Conservation (phyloP, 2,888 invertebrate species). For the Cyrtodaria siliqua region DNA sequence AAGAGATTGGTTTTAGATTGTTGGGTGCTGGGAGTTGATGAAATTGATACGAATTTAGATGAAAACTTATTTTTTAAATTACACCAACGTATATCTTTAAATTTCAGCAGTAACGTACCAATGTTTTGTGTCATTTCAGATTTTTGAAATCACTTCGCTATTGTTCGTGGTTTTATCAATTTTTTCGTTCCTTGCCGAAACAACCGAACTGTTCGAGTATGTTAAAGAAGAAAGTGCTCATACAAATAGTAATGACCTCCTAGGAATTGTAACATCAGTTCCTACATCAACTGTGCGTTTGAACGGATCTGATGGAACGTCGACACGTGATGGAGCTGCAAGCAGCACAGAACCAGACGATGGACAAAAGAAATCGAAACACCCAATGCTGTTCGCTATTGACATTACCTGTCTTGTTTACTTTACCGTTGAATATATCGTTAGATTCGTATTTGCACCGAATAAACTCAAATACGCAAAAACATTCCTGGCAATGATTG, state of each 20-base stretch:
- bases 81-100: too few relatives aligned
- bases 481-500: slow-evolving; percentile 64
- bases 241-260: too few relatives aligned
- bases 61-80: too few relatives aligned
- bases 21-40: too few relatives aligned
- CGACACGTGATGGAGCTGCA: too few relatives aligned
- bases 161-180: slow-evolving; percentile 68
- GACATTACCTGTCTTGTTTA: slow-evolving; percentile 61
- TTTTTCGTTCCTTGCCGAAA: slow-evolving; percentile 67
- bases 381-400: slow-evolving; percentile 59
- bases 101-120: too few relatives aligned
- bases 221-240: too few relatives aligned
- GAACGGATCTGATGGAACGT: too few relatives aligned
- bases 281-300: too few relatives aligned
- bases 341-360: background rate
- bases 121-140: slow-evolving; percentile 52
- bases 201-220: slow-evolving; percentile 58
- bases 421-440: slow-evolving; percentile 63
- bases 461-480: slow-evolving; percentile 48
- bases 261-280: too few relatives aligned
- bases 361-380: slow-evolving; percentile 24
- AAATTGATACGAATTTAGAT: too few relatives aligned
- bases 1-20: too few relatives aligned
- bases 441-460: slow-evolving; percentile 49
- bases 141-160: slow-evolving; percentile 62